Conservation (phyloP, 2,888 invertebrate genomes). For the Lathronympha strigana region DNA sequence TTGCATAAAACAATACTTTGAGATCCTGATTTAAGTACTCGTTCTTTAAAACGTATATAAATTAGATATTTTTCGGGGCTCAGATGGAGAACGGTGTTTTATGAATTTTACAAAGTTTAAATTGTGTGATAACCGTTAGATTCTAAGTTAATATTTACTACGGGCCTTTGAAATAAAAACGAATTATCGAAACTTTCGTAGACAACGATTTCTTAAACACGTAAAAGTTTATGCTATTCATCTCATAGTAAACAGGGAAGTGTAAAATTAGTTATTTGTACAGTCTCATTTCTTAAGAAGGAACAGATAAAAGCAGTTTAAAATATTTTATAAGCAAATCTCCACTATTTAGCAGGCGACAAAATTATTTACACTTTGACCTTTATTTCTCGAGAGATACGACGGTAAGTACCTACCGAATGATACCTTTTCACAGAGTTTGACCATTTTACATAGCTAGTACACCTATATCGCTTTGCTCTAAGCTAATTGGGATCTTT, state of each 20-base stretch:
- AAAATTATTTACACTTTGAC: no score
- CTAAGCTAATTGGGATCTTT: slow-evolving; percentile 20
- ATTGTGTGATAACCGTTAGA: slow-evolving; percentile 8
- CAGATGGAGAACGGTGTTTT: slow-evolving; percentile 58
- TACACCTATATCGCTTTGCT: not conserved
- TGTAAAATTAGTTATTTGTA: no score
- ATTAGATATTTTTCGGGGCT: slow-evolving; percentile 45
- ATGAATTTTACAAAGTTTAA: slow-evolving; percentile 30
- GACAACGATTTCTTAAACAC: no score
- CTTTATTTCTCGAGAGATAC: not conserved
- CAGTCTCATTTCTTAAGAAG: not conserved
- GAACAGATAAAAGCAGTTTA: not conserved
- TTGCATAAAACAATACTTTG: slow-evolving; percentile 64
- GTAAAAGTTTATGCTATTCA: no score
- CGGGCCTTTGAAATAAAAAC: not conserved
- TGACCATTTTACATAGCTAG: not conserved
- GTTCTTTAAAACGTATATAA: slow-evolving; percentile 43
- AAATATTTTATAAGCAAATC: not conserved
- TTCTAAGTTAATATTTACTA: not conserved
- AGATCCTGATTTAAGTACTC: slow-evolving; percentile 47
- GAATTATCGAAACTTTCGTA: no score
- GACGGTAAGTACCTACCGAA: not conserved
- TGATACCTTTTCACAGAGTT: no score
- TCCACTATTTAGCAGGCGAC: no score
- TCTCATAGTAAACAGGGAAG: no score